Percentiles rank a stretch among this genome's conserved stretches.
These are phyloP conservation scores for Micromussa lordhowensis DNA, from an alignment of 92 coral and sea anemone genomes.

Conservation along the genomic window DNA sequence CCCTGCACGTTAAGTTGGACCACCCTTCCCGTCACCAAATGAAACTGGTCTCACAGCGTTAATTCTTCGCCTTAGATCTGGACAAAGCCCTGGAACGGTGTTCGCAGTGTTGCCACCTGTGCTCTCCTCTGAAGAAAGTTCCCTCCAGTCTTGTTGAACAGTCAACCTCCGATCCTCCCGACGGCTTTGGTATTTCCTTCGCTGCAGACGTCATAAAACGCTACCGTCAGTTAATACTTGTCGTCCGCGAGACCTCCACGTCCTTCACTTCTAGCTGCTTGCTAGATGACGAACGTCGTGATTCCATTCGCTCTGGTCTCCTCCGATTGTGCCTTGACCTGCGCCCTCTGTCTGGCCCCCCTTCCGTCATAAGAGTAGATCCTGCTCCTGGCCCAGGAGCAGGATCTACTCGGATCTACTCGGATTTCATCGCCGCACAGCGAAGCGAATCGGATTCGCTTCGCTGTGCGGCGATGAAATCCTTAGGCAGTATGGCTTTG, in stretches of 20 bases:
- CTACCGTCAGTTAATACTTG: constrained; percentile 15
- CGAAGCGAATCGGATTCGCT: too few relatives aligned
- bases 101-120: constrained; percentile 22
- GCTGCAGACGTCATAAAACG: constrained; percentile 31
- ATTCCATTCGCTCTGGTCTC: constrained; percentile 17
- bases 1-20: constrained; percentile 55
- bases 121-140: constrained; percentile 17
- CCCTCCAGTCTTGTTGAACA: constrained; percentile 35
- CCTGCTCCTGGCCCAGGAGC: constrained; percentile 43
- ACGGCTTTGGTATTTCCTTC: constrained; percentile 25
- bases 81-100: constrained; percentile 35
- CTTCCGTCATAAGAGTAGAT: constrained; percentile 12
- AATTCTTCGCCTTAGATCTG: constrained; percentile 39
- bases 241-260: constrained; percentile 13
- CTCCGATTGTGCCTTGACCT: constrained; percentile 21
- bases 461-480: constrained; percentile 10
- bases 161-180: constrained; percentile 35
- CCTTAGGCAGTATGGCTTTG: constrained; percentile 34
- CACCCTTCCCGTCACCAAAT: constrained; percentile 67
- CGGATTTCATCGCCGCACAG: too few relatives aligned
- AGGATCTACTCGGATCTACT: too few relatives aligned
- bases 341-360: constrained; percentile 2
- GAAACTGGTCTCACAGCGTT: constrained; percentile 25
- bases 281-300: constrained; percentile 13
- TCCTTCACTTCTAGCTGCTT: constrained; percentile 32